Evolutionary conservation across 2,113 vertebrate genomes (phyloP), one percentile per base, ranked within the genome.

Genomic region (Osmerus mordax): DNA sequence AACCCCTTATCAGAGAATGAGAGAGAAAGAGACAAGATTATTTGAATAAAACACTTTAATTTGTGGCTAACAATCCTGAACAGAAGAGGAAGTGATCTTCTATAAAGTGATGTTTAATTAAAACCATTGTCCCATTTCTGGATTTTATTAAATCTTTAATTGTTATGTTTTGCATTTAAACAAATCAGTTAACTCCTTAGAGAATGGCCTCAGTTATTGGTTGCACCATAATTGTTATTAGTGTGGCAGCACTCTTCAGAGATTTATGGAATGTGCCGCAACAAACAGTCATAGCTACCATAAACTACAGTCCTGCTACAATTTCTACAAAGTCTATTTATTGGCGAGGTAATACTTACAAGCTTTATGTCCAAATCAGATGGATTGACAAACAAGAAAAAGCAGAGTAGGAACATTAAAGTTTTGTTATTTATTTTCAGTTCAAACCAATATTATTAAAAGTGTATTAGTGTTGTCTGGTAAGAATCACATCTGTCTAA

Each of bases 31-130:
- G 80, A 91, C 90, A 90, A 88, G 87, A 91, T 94, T 91, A 92
- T 94, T 94, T 94, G 91, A 91, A 94, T 93, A 90, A 90, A 84
- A 86, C 89, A 69, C 87, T 92, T 93, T 89, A 92, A 94, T 95
- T 96, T 94, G 94, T 92, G 92, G 89, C 88, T 90, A 90, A 96
- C 96, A 95, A 95, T 93, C 94, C 95, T 94, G 94, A 96, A 93
- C 93, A 92, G 92, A 93, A 94, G 93, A 88, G 89, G 87, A 87
- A 85, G 90, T 91, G 89, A 89, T 93, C 92, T 92, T 91, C 89
- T 93, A 91, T 93, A 94, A 94, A 94, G 93, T 94, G 94, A 95
- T 93, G 91, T 86, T 92, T 94, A 94, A 95, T 95, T 95, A 92
- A 91, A 91, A 92, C 93, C 93, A 95, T 92, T 94, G 92, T 93